A percentile compares a stretch with the other conserved stretches of the same genome.
phyloP scores from a whole-genome alignment of 1,140 invertebrate genomes.

The Drosophila jambulina region DNA sequence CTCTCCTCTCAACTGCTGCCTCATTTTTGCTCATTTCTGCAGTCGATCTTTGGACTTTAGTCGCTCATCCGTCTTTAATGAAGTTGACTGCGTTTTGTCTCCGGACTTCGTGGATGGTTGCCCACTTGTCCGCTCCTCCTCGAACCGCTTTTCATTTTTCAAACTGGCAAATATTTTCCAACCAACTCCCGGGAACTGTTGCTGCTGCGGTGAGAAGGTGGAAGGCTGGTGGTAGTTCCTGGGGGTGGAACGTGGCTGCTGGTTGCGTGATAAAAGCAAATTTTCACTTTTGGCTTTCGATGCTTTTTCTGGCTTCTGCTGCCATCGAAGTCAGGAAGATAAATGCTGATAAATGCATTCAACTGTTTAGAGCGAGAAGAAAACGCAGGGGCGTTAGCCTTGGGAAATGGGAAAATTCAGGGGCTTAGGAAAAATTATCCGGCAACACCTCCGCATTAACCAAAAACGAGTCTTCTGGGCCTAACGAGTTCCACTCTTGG shows the following conservation, averaged over 20 bases:
- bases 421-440: constrained; percentile 14
- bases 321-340: constrained; percentile 57
- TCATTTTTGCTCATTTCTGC: constrained; percentile 33
- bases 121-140: constrained; percentile 10
- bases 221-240: not conserved
- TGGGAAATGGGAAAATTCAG: not conserved
- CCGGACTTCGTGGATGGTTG: constrained; percentile 5
- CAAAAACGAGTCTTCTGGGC: not conserved
- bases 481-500: constrained; percentile 25
- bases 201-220: constrained; percentile 25
- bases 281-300: constrained; percentile 56
- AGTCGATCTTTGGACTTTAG: constrained; percentile 68
- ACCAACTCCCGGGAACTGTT: constrained; percentile 68
- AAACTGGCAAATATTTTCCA: constrained; percentile 61
- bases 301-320: constrained; percentile 30
- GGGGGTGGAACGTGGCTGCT: constrained; percentile 31
- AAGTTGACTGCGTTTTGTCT: constrained; percentile 66
- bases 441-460: constrained; percentile 31
- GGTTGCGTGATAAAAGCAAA: constrained; percentile 77
- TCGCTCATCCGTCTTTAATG: constrained; percentile 62
- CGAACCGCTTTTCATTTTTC: constrained; percentile 56
- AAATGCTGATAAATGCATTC: constrained; percentile 65
- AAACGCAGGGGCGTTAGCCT: constrained; percentile 10
- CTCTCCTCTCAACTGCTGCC: constrained; percentile 1
- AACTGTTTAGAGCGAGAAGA: constrained; percentile 36